These are phyloP conservation scores for Lissonota sp. DNA, from an alignment of 2,888 invertebrate species.

Conservation along the genomic window DNA sequence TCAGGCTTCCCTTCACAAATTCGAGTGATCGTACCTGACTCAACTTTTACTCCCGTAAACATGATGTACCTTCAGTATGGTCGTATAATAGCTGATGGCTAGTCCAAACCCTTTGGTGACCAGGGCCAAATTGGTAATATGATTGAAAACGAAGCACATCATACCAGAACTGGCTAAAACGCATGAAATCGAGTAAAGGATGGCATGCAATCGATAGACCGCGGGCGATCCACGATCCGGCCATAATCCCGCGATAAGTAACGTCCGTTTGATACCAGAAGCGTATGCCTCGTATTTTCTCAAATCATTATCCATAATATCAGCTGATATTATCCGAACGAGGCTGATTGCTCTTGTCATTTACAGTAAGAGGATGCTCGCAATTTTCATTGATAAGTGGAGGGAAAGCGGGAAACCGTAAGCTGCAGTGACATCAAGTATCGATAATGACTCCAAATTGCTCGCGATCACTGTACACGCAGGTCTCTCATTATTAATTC, in stretches of 20 bases:
- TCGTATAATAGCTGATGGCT: conserved; percentile 24
- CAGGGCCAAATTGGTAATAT: conserved; percentile 29
- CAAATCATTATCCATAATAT: conserved; percentile 15
- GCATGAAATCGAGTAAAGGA: conserved; percentile 30
- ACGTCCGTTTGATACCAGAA: conserved; percentile 26
- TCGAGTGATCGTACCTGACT: no score
- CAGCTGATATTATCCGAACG: no score
- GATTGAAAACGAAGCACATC: conserved; percentile 33
- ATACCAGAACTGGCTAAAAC: conserved; percentile 17
- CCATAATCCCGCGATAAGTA: conserved; percentile 56
- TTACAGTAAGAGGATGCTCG: no score
- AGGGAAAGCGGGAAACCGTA: no score
- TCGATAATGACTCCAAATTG: no score
- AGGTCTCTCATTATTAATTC: no score
- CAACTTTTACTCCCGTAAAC: no score
- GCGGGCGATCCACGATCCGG: conserved; percentile 25
- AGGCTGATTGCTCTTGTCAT: no score
- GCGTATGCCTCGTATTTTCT: conserved; percentile 33
- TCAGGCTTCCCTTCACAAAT: no score
- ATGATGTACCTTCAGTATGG: conserved; percentile 49
- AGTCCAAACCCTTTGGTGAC: conserved; percentile 42
- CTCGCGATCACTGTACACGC: no score
- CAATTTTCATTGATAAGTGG: no score
- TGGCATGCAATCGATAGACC: conserved; percentile 23
- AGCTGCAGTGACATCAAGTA: no score